These are phyloP conservation scores for Cetonia aurata DNA, from an alignment of 2,888 invertebrate species.

Conservation along the genomic window DNA sequence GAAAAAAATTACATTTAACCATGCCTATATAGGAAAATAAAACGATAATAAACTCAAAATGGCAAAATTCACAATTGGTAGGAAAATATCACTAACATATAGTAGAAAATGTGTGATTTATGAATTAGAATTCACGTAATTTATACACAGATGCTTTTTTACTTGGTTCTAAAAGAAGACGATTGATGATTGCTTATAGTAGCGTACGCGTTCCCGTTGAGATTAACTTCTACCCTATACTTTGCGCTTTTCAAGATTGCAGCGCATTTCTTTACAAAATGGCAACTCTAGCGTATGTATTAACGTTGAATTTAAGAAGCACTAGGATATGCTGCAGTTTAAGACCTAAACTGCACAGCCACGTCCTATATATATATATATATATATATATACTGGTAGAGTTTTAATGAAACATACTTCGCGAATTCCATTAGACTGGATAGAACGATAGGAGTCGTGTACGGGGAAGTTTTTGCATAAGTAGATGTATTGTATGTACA, in stretches of 20 bases:
- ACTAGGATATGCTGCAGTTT: not conserved
- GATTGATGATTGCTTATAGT: too few species aligned
- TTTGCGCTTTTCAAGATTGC: slow-evolving; percentile 1
- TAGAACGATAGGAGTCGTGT: slow-evolving; percentile 13
- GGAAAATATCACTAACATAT: too few species aligned
- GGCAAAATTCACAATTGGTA: too few species aligned
- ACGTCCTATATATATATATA: slow-evolving; percentile 8
- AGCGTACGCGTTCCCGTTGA: too few species aligned
- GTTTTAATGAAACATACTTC: slow-evolving; percentile 37
- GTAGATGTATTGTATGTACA: not conserved
- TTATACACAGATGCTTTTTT: too few species aligned
- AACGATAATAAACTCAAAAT: too few species aligned
- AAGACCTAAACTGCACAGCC: not conserved
- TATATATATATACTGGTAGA: slow-evolving; percentile 1
- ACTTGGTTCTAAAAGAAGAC: too few species aligned
- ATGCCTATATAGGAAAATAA: too few species aligned
- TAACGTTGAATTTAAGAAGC: slow-evolving; percentile 28
- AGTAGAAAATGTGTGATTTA: too few species aligned
- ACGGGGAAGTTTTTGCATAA: slow-evolving; percentile 8
- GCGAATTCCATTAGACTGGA: slow-evolving; percentile 34
- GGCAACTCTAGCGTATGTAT: slow-evolving; percentile 12
- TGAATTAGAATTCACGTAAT: too few species aligned
- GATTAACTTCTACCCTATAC: not conserved
- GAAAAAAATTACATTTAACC: too few species aligned
- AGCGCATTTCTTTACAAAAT: slow-evolving; percentile 1